A percentile compares a stretch with the other conserved stretches of the same genome.
Conservation (phyloP, 2,797 vertebrate species). For the Propithecus perrieri region DNA sequence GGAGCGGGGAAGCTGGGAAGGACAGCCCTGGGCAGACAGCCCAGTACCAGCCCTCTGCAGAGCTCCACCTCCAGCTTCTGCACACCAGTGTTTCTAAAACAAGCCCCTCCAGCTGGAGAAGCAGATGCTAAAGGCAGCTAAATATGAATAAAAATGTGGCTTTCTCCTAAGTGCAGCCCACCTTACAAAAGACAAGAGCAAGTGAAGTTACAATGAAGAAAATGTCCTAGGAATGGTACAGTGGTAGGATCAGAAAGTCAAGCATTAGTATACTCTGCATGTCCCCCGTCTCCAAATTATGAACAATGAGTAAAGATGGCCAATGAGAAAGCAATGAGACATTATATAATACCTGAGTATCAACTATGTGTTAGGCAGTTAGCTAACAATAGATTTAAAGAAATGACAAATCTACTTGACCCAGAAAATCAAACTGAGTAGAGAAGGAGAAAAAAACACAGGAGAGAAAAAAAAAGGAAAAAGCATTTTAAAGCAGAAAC, state of each 20-base stretch:
- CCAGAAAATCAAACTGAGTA: slow-evolving; percentile 51
- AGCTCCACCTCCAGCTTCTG: slow-evolving; percentile 39
- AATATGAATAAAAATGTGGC: slow-evolving; percentile 50
- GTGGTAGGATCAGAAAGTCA: neutral
- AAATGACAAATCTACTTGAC: slow-evolving; percentile 47
- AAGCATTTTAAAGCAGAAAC: slow-evolving; percentile 29
- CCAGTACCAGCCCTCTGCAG: neutral
- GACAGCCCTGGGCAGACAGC: neutral
- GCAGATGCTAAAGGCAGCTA: slow-evolving; percentile 66
- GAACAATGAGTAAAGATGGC: neutral
- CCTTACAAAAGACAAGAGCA: slow-evolving; percentile 5
- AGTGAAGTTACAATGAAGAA: neutral
- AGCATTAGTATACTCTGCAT: neutral
- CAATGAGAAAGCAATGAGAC: neutral
- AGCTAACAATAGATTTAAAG: neutral
- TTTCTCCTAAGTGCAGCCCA: slow-evolving; percentile 53
- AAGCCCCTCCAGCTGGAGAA: slow-evolving; percentile 69
- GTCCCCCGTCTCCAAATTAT: neutral
- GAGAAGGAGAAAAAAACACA: neutral
- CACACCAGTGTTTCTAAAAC: slow-evolving; percentile 55
- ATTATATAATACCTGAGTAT: neutral
- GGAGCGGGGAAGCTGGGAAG: neutral
- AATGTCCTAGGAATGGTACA: neutral
- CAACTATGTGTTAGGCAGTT: neutral
- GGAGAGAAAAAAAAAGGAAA: neutral